Evolutionary conservation across 2,113 vertebrate species (phyloP).

Genomic region (Paramisgurnus dabryanus): DNA sequence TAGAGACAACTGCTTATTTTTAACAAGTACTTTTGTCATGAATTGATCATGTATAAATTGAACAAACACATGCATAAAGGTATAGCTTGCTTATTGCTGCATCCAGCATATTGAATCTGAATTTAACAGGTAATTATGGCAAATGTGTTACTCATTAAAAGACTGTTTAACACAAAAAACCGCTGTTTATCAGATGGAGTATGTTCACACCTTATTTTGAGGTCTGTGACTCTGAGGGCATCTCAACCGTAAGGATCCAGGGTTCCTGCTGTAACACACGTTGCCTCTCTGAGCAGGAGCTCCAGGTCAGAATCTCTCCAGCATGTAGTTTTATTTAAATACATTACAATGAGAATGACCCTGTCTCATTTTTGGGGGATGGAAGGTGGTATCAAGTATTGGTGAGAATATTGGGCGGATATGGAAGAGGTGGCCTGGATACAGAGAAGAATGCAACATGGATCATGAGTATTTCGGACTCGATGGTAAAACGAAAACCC

Average conservation of each 20-base stretch:
- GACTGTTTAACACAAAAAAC: too few species aligned
- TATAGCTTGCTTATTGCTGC: too few species aligned
- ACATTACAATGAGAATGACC: background rate
- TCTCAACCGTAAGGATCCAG: constrained; percentile 50
- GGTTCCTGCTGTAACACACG: constrained; percentile 75
- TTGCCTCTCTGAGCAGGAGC: constrained; percentile 72
- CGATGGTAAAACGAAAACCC: constrained; percentile 67
- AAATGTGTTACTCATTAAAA: too few species aligned
- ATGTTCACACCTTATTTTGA: constrained; percentile 72
- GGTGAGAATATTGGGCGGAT: constrained; percentile 67
- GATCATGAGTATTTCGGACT: constrained; percentile 82
- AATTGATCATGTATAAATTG: too few species aligned
- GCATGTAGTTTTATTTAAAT: background rate
- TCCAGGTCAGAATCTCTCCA: constrained; percentile 64
- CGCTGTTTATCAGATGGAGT: constrained; percentile 67
- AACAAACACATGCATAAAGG: too few species aligned
- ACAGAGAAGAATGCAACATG: constrained; percentile 74
- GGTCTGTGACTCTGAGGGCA: constrained; percentile 57
- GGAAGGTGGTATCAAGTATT: constrained; percentile 67
- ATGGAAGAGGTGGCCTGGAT: constrained; percentile 79
- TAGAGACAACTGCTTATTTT: too few species aligned
- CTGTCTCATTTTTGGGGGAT: constrained; percentile 12
- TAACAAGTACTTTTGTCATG: too few species aligned
- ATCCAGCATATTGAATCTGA: too few species aligned
- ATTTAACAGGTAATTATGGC: too few species aligned